Percentiles rank a stretch among this genome's conserved stretches.
Conservation (phyloP, 2,113 vertebrate species). For the Scomber scombrus region DNA sequence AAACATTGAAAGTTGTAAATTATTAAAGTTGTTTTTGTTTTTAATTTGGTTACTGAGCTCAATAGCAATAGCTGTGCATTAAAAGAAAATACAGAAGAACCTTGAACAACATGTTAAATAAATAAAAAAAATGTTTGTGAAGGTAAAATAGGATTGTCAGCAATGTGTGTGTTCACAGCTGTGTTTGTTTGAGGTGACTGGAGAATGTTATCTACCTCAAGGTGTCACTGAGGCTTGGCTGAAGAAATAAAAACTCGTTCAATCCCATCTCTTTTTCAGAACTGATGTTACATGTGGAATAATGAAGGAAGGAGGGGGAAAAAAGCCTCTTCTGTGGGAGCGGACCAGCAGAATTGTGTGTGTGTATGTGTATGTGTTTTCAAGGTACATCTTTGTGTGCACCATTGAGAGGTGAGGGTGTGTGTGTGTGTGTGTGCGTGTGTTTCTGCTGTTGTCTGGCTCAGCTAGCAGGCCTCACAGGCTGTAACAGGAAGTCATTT, state of each 20-base stretch:
- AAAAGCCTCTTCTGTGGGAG: conserved; percentile 25
- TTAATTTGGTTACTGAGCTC: conserved; percentile 56
- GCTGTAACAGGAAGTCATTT: conserved; percentile 61
- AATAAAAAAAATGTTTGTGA: background rate
- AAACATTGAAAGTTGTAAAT: conserved; percentile 40
- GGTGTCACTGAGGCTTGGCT: conserved; percentile 59
- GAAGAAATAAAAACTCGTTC: conserved; percentile 18
- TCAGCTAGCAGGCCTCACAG: conserved; percentile 36
- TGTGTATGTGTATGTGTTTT: conserved; percentile 13
- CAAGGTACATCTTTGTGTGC: no score
- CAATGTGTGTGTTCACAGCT: conserved; percentile 45
- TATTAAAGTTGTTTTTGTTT: conserved; percentile 44
- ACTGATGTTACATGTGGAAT: conserved; percentile 19
- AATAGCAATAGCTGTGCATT: conserved; percentile 41
- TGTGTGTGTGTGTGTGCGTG: background rate
- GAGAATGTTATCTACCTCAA: conserved; percentile 77
- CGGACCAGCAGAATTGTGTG: conserved; percentile 27
- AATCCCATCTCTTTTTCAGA: conserved; percentile 33
- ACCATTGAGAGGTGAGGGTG: background rate
- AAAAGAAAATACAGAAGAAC: conserved; percentile 5
- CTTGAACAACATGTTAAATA: conserved; percentile 6
- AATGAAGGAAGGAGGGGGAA: background rate
- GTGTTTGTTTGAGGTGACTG: conserved; percentile 43
- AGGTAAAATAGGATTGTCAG: conserved; percentile 9
- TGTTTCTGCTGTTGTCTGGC: conserved; percentile 51